These are phyloP conservation scores for Decapterus maruadsi DNA, from an alignment of 2,797 vertebrate species.

Conservation along the genomic window DNA sequence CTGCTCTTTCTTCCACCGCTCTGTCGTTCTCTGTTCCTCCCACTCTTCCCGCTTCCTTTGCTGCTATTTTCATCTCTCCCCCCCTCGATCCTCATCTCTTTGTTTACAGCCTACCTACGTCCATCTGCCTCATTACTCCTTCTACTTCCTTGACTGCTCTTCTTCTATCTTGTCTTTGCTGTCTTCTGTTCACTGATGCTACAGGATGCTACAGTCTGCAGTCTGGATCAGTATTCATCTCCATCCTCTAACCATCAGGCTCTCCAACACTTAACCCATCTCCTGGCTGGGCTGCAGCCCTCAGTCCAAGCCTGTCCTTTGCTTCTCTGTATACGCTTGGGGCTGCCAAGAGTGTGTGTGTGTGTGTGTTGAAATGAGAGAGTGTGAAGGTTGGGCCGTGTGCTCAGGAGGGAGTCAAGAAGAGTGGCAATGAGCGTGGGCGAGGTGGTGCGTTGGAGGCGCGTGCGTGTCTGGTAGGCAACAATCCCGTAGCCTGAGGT, in stretches of 20 bases:
- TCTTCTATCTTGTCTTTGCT: slow-evolving; percentile 2
- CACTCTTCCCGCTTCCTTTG: slow-evolving; percentile 23
- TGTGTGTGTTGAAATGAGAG: slow-evolving; percentile 24
- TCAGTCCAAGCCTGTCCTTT: slow-evolving; percentile 25
- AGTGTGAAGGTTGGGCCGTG: slow-evolving; percentile 6
- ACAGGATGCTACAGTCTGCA: slow-evolving; percentile 52
- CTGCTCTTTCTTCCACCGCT: slow-evolving; percentile 24
- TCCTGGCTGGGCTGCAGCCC: slow-evolving; percentile 28
- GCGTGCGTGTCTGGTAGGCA: slow-evolving; percentile 27
- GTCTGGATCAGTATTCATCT: slow-evolving; percentile 67
- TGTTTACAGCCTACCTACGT: slow-evolving; percentile 18
- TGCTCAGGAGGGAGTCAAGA: slow-evolving; percentile 18
- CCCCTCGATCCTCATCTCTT: slow-evolving; percentile 16
- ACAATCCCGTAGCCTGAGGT: slow-evolving; percentile 57
- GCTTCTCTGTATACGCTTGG: slow-evolving; percentile 18
- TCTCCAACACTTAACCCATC: slow-evolving; percentile 50
- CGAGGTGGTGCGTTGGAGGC: slow-evolving; percentile 21
- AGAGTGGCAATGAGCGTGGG: slow-evolving; percentile 31
- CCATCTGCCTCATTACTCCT: slow-evolving; percentile 16
- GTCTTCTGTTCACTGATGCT: slow-evolving; percentile 33
- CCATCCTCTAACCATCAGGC: slow-evolving; percentile 43
- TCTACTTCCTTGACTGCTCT: neutral
- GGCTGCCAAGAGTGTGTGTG: slow-evolving; percentile 31
- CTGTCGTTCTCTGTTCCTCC: slow-evolving; percentile 13
- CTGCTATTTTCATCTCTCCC: slow-evolving; percentile 13